Evolutionary conservation across 2,888 invertebrate genomes (phyloP).

Genomic region (Limnephilus lunatus): DNA sequence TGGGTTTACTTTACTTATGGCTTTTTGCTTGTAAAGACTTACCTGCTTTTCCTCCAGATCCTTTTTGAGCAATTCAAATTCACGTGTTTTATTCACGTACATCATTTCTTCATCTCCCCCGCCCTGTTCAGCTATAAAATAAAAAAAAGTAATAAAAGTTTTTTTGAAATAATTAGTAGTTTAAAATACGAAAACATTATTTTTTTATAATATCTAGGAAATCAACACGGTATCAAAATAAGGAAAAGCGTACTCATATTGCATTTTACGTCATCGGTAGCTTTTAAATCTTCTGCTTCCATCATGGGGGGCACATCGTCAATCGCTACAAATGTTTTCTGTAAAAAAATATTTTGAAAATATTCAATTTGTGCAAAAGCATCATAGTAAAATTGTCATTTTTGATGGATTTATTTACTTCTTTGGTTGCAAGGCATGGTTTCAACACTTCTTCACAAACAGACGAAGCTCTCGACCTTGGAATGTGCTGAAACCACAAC

Average conservation of each 20-base stretch:
- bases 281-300: background rate
- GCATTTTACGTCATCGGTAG: background rate
- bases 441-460: background rate
- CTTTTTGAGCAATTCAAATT: constrained; percentile 8
- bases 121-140: background rate
- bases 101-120: constrained; percentile 14
- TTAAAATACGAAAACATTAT: no score
- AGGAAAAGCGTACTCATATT: background rate
- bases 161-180: no score
- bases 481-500: background rate
- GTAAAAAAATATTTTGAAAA: background rate
- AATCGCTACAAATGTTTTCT: background rate
- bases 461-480: background rate
- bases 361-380: background rate
- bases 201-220: background rate
- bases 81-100: constrained; percentile 5
- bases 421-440: background rate
- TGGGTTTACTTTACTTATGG: no score
- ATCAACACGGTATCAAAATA: background rate
- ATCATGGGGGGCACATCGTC: background rate
- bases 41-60: constrained; percentile 32
- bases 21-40: background rate
- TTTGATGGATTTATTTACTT: background rate
- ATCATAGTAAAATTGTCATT: background rate
- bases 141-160: no score